Evolutionary conservation across 2,888 invertebrate species (phyloP).

Genomic region (Clusia tigrina): DNA sequence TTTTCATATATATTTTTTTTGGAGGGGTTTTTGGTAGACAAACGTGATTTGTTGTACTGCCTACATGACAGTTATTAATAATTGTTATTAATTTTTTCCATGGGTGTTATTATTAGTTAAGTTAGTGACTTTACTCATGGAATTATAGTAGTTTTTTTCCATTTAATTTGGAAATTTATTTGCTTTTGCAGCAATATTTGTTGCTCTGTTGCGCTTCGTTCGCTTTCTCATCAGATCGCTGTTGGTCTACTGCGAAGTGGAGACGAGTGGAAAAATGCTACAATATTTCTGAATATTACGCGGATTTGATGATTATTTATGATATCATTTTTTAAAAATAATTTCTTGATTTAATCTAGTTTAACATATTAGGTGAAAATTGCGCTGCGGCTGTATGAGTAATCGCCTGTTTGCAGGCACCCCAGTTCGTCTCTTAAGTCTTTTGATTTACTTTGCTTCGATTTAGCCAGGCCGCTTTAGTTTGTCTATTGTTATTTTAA

Average conservation of each 20-base stretch:
- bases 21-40: background rate
- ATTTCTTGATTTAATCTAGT: background rate
- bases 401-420: background rate
- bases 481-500: too few relatives aligned
- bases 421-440: background rate
- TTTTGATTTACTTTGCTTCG: too few relatives aligned
- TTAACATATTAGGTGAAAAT: background rate
- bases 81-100: conserved; percentile 43
- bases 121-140: background rate
- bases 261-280: too few relatives aligned
- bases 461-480: too few relatives aligned
- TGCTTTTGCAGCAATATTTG: background rate
- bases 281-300: background rate
- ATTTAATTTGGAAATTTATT: conserved; percentile 1
- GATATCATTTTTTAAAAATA: background rate
- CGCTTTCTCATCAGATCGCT: background rate
- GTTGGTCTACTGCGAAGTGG: background rate
- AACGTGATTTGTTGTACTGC: conserved; percentile 41
- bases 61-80: conserved; percentile 50
- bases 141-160: background rate
- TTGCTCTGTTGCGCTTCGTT: background rate
- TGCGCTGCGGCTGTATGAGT: background rate
- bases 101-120: conserved; percentile 6
- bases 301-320: conserved; percentile 4
- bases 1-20: background rate